phyloP scores from a whole-genome alignment of 2,888 invertebrate species.

The Amblyjoppa fuscipennis region DNA sequence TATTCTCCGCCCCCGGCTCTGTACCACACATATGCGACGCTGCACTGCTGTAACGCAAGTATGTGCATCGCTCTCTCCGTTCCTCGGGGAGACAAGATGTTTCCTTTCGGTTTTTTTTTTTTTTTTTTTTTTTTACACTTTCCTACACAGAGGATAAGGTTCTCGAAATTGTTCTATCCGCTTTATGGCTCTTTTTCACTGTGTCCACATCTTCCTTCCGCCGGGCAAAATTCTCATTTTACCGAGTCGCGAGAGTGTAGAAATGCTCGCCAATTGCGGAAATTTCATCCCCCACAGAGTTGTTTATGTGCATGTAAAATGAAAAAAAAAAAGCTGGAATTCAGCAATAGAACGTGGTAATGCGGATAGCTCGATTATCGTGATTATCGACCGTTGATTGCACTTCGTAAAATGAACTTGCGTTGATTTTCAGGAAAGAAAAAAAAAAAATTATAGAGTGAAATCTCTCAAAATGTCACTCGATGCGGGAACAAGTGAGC shows the following conservation, averaged over 20 bases:
- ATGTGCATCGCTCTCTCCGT: not conserved
- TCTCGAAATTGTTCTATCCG: slow-evolving; percentile 23
- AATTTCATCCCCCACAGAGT: not conserved
- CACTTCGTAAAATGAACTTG: not conserved
- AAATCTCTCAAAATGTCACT: too few species aligned
- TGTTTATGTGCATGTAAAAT: not conserved
- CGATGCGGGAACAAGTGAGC: too few species aligned
- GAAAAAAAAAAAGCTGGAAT: not conserved
- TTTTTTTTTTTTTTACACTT: not conserved
- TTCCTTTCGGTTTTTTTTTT: slow-evolving; percentile 8
- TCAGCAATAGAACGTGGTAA: not conserved
- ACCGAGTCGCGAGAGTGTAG: not conserved
- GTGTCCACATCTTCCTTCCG: not conserved
- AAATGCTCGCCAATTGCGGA: not conserved
- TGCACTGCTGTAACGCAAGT: not conserved
- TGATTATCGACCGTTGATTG: not conserved
- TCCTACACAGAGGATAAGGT: not conserved
- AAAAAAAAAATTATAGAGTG: not conserved
- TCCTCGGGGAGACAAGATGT: not conserved
- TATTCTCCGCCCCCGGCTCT: not conserved
- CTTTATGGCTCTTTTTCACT: slow-evolving; percentile 17
- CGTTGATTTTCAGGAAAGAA: not conserved
- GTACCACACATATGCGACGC: not conserved
- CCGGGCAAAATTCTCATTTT: not conserved
- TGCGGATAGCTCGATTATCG: not conserved